Evolutionary conservation across 2,888 invertebrate genomes (phyloP), one percentile per base, ranked within the genome.

Genomic region (Pharmacophagus antenor): DNA sequence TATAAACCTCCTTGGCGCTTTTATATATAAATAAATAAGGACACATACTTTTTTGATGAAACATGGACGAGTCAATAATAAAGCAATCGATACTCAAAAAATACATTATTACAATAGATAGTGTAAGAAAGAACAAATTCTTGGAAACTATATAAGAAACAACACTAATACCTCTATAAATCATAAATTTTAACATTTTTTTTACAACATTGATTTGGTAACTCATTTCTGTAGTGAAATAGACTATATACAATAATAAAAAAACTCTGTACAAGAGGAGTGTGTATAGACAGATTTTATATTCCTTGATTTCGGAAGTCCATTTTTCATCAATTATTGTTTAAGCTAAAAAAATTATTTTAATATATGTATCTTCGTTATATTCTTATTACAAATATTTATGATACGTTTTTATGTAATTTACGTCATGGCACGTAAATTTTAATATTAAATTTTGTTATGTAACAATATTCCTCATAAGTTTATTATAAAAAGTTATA

Each of bases 401-500:
- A 56, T 18, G 17, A 12, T 6, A n/a, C n/a, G n/a, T n/a, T 21
- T 41, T 22, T 17, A 46, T 27, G 23, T 48, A 48, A 8, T 37
- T 41, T 23, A 49, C n/a, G 15, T 22, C 17, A 18, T 7, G n/a
- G 25, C 42, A 44, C 17, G 37, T 22, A 44, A 44, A 50, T 47
- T 15, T 44, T 44, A 25, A 46, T 51, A 46, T 25, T 37, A 5
- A 46, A 49, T 50, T 44, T 55, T 60, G 44, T 50, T 55, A 55
- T 5, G 4, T 54, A 56, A 48, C 20, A 47, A 51, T 51, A 51
- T 60, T 49, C 21, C n/a, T n/a, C 48, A 58, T 48, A 54, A 42
- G 42, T 59, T 58, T 49, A 64, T 49, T 66, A 55, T 62, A 66
- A 2, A 37, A 37, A 37, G 37, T 63, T 66, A 63, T 66, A 66